Conservation (phyloP, 2,797 vertebrate genomes). For the Malacoctenus gilli region DNA sequence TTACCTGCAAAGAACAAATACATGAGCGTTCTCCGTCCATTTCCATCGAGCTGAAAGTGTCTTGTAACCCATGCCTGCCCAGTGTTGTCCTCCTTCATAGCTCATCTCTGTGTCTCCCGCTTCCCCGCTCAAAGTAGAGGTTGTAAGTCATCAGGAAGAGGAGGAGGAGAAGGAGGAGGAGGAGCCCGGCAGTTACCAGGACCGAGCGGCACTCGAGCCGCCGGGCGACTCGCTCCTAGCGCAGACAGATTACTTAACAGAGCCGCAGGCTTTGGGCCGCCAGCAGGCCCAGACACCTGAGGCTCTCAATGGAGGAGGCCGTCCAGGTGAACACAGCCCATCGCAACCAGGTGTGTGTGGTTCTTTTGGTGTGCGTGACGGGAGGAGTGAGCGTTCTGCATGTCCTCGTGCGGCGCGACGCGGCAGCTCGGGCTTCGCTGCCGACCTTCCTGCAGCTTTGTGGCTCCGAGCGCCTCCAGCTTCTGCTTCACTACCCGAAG, state of each 20-base stretch:
- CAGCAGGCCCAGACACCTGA: constrained; percentile 77
- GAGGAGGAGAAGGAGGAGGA: constrained; percentile 62
- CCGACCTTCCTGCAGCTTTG: constrained; percentile 58
- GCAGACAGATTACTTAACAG: constrained; percentile 74
- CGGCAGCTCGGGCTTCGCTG: constrained; percentile 55
- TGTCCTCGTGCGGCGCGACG: constrained; percentile 35
- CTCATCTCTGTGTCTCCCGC: constrained; percentile 65
- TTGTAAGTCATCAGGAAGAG: constrained; percentile 67
- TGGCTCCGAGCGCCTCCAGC: constrained; percentile 50
- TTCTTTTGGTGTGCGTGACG: constrained; percentile 1
- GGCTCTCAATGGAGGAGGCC: constrained; percentile 81
- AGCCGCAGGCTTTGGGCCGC: constrained; percentile 75
- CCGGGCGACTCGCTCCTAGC: constrained; percentile 71
- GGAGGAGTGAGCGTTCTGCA: constrained; percentile 38
- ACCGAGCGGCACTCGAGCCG: constrained; percentile 66
- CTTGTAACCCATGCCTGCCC: constrained; percentile 60
- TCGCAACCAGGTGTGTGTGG: constrained; percentile 70
- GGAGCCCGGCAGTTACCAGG: constrained; percentile 57
- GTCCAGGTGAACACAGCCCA: constrained; percentile 70
- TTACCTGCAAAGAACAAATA: no score
- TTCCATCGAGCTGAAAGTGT: constrained; percentile 81
- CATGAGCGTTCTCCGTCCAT: constrained; percentile 29
- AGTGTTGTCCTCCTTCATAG: constrained; percentile 81
- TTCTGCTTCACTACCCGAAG: constrained; percentile 54
- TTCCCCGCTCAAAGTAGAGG: constrained; percentile 80